These are phyloP conservation scores for Pantala flavescens DNA, from an alignment of 1,140 invertebrate genomes.

Conservation along the genomic window DNA sequence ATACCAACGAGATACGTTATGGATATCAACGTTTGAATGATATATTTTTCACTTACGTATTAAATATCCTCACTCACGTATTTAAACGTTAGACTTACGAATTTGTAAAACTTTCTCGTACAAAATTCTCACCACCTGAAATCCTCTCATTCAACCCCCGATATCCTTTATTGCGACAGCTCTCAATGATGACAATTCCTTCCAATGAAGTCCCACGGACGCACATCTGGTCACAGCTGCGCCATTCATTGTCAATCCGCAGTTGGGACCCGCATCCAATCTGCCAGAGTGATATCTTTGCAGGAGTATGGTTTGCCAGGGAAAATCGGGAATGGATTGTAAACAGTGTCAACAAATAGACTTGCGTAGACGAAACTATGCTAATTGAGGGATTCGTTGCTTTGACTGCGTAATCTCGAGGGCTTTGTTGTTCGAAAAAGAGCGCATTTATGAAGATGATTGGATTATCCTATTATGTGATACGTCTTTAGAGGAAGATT, in stretches of 20 bases:
- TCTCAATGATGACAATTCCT: slow-evolving; percentile 1
- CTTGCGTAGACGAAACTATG: not conserved
- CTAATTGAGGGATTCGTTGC: not conserved
- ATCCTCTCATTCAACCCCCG: not conserved
- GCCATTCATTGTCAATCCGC: not conserved
- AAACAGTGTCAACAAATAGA: not conserved
- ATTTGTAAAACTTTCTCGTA: no score
- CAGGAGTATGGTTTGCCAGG: not conserved
- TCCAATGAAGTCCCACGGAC: not conserved
- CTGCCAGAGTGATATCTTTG: not conserved
- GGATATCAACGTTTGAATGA: no score
- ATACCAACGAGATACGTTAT: no score
- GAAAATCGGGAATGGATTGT: not conserved
- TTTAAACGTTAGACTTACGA: no score
- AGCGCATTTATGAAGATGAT: no score
- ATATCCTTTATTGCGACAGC: not conserved
- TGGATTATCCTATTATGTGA: no score
- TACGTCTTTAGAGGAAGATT: no score
- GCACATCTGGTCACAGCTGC: not conserved
- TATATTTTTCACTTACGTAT: no score
- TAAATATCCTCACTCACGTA: no score
- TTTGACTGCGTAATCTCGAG: no score
- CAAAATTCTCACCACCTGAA: not conserved
- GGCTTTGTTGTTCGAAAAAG: no score
- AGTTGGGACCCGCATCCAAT: slow-evolving; percentile 3